Percentiles rank a stretch among this genome's conserved stretches.
Evolutionary conservation across 2,797 vertebrate species (phyloP).

Genomic region (Chaenodraco wilsoni): DNA sequence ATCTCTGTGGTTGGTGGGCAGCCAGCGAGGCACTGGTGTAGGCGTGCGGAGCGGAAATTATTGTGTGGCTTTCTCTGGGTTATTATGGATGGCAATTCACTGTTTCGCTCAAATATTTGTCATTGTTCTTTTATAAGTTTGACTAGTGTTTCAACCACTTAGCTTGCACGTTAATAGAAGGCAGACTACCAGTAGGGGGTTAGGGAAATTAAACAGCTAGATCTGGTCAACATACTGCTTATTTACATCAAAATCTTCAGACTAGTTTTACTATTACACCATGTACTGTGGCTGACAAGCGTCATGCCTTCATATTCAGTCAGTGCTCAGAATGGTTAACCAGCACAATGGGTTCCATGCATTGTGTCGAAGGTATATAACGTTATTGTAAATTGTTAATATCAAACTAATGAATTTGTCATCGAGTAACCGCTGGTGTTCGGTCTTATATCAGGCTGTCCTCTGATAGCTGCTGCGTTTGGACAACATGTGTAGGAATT

Average conservation of each 20-base stretch:
- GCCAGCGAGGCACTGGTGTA: constrained; percentile 45
- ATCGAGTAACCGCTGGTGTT: background rate
- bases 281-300: background rate
- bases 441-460: background rate
- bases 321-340: background rate
- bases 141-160: constrained; percentile 20
- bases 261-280: background rate
- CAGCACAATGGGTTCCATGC: background rate
- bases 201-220: constrained; percentile 35
- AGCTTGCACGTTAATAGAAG: constrained; percentile 30
- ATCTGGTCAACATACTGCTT: constrained; percentile 13
- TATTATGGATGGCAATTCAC: background rate
- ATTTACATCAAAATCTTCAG: constrained; percentile 20
- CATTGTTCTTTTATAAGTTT: constrained; percentile 2
- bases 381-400: background rate
- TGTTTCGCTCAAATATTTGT: background rate
- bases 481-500: constrained; percentile 60
- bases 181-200: constrained; percentile 47
- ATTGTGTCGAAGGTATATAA: too few relatives aligned
- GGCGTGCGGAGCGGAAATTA: constrained; percentile 46
- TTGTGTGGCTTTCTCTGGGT: constrained; percentile 30
- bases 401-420: background rate
- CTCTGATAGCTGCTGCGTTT: constrained; percentile 18
- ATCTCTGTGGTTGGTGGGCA: constrained; percentile 63
- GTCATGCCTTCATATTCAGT: background rate